These are phyloP conservation scores for Mormyrops attenuatus DNA, from an alignment of 2,797 vertebrate species.

Conservation along the genomic window DNA sequence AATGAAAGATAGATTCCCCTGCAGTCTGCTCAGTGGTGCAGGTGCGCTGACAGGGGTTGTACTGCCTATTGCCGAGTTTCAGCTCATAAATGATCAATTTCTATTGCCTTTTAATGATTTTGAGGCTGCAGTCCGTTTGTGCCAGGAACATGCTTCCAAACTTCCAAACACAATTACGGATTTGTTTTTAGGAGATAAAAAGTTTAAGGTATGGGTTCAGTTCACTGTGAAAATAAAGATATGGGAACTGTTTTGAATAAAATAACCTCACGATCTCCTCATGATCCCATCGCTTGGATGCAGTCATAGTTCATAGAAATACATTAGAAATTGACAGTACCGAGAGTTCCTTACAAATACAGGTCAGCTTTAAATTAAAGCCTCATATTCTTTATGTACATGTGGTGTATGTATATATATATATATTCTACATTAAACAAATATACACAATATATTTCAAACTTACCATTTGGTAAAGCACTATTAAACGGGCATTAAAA, in stretches of 20 bases:
- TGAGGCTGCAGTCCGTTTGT: too few relatives aligned
- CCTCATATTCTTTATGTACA: not conserved
- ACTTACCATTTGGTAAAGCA: not conserved
- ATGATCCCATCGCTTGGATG: not conserved
- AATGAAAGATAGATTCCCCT: not conserved
- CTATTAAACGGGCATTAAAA: not conserved
- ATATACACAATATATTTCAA: not conserved
- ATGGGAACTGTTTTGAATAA: not conserved
- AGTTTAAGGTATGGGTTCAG: too few relatives aligned
- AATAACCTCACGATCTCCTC: not conserved
- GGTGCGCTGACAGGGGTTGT: too few relatives aligned
- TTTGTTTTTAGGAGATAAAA: too few relatives aligned
- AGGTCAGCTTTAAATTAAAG: not conserved
- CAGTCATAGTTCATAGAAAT: not conserved
- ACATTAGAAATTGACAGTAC: not conserved
- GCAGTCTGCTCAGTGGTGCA: too few relatives aligned
- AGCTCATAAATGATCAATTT: too few relatives aligned
- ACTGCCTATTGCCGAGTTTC: too few relatives aligned
- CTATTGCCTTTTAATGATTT: too few relatives aligned
- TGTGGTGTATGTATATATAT: not conserved
- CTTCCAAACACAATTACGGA: too few relatives aligned
- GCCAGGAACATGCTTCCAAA: too few relatives aligned
- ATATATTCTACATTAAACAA: not conserved
- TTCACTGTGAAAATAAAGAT: too few relatives aligned
- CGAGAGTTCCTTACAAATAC: not conserved